Evolutionary conservation across 2,113 vertebrate species (phyloP).

Genomic region (Oreotragus oreotragus): DNA sequence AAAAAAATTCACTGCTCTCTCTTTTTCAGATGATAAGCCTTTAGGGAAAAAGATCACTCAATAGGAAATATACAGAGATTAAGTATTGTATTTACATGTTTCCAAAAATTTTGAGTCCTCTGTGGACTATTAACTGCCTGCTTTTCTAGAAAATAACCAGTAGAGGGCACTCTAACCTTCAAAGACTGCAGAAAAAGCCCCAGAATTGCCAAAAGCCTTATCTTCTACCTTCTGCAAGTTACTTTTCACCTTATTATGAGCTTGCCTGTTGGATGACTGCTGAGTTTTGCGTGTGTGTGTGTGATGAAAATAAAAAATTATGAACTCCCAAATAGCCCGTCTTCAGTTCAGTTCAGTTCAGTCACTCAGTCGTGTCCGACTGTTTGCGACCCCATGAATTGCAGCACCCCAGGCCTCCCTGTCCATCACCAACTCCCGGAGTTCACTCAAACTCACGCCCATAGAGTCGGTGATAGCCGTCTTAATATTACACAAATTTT

Average conservation of each 20-base stretch:
- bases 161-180: constrained; percentile 51
- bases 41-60: neutral
- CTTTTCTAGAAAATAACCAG: neutral
- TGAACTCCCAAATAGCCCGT: neutral
- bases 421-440: too few relatives aligned
- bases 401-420: too few relatives aligned
- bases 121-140: neutral
- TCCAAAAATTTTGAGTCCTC: neutral
- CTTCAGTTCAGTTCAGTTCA: too few relatives aligned
- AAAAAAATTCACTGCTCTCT: neutral
- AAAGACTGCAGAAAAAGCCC: neutral
- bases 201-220: neutral
- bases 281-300: neutral
- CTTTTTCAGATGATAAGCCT: neutral
- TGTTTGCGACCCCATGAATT: too few relatives aligned
- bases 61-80: neutral
- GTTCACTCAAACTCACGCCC: too few relatives aligned
- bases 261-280: neutral
- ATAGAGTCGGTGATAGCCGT: neutral
- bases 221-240: neutral
- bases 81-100: neutral
- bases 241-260: neutral
- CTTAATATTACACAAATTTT: neutral
- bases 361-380: too few relatives aligned
- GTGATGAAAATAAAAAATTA: neutral